phyloP scores from a whole-genome alignment of 2,888 invertebrate species.

The Tribolium freemani region DNA sequence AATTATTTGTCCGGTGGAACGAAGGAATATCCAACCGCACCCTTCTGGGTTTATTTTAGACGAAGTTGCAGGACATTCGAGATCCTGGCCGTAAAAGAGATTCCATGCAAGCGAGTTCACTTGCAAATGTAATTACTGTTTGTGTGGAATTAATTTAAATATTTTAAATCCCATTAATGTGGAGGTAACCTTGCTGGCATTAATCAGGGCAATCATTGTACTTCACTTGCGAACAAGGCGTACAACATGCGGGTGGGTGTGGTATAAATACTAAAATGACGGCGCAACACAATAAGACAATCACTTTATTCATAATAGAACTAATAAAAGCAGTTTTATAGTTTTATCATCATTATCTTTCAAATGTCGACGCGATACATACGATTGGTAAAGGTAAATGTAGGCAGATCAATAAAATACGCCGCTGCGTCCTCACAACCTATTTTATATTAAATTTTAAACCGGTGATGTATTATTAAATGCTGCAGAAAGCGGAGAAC shows the following conservation, averaged over 20 bases:
- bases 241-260: constrained; percentile 33
- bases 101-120: constrained; percentile 46
- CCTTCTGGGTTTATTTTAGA: neutral
- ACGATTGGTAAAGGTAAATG: constrained; percentile 10
- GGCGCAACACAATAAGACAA: constrained; percentile 24
- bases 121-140: constrained; percentile 50
- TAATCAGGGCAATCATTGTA: constrained; percentile 44
- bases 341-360: constrained; percentile 25
- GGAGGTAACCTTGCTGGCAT: constrained; percentile 43
- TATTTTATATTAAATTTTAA: constrained; percentile 15
- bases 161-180: constrained; percentile 50
- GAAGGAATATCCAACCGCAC: neutral
- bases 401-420: constrained; percentile 24
- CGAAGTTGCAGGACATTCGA: neutral
- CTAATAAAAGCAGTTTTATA: constrained; percentile 22
- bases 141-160: constrained; percentile 52
- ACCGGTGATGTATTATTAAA: constrained; percentile 3
- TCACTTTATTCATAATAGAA: constrained; percentile 30
- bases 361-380: constrained; percentile 22
- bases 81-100: constrained; percentile 24
- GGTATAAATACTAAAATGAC: constrained; percentile 20
- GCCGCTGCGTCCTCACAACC: constrained; percentile 2
- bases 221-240: constrained; percentile 32
- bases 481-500: neutral
- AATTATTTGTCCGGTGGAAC: neutral